Evolutionary conservation across 2,888 invertebrate species (phyloP), one percentile per base, ranked within the genome.

Genomic region (Theretra japonica): DNA sequence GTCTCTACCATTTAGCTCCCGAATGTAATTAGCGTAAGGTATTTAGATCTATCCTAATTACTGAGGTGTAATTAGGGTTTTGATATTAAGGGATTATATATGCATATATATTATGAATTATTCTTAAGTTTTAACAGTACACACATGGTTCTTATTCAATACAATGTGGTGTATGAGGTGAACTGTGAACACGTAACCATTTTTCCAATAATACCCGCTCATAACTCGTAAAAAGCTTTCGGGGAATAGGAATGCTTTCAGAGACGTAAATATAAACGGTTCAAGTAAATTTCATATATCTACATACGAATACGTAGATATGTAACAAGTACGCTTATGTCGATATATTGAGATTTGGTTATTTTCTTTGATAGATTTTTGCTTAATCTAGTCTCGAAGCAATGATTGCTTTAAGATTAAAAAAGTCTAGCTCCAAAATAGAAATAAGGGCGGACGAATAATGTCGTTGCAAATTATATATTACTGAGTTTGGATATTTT

Each of bases 191-290:
- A 60, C 30, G 53, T 65, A n/a, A 33, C 73, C 41, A 41, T 70
- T 72, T 68, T 70, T 56, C 70, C 57, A 71, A 71, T 72, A 70
- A 70, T 68, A 68, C 71, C 71, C 70, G 25, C 48, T 69, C 68
- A 73, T 72, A 73, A 68, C 50, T 65, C 65, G 68, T 71, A 70
- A 74, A 72, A 73, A 73, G 72, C 71, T 73, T 70, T 72, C 70
- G 50, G 56, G 53, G 72, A 68, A 53, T 73, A 70, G 71, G 69
- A 73, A 70, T 69, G 70, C 71, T 75, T 75, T 73, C 69, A 73
- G 41, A 23, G 60, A 65, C 41, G 53, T 65, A 62, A 56, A 56
- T 70, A 70, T n/a, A 58, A 58, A 70, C 48, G 48, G 70, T 58
- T 70, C 23, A 70, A 70, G 70, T 70, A 58, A 58, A 58, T 70